Conservation (phyloP, 2,888 invertebrate genomes). For the Conchocele bisecta region DNA sequence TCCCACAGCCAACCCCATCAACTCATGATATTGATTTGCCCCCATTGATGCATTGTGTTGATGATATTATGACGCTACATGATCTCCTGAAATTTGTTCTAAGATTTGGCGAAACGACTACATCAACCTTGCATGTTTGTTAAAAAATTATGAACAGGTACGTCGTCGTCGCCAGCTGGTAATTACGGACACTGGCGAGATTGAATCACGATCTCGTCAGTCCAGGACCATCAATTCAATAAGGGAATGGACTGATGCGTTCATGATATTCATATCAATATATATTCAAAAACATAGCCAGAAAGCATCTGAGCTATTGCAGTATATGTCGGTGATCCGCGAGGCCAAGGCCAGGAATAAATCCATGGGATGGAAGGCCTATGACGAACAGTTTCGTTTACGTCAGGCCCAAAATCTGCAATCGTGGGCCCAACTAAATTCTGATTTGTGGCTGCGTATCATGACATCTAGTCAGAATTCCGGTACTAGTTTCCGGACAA, state of each 20-base stretch:
- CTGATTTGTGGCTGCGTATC: conserved; percentile 23
- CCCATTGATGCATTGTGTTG: no score
- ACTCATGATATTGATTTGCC: no score
- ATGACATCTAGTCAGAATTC: no score
- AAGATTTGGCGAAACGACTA: conserved; percentile 16
- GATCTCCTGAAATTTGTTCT: no score
- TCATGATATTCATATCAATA: conserved; percentile 23
- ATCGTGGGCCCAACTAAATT: conserved; percentile 12
- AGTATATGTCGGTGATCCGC: conserved; percentile 22
- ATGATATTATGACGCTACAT: no score
- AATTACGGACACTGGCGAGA: background rate
- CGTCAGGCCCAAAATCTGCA: background rate
- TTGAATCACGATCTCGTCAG: conserved; percentile 9
- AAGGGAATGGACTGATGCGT: conserved; percentile 34
- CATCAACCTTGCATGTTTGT: conserved; percentile 24
- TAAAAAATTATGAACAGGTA: no score
- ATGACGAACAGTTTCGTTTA: conserved; percentile 39
- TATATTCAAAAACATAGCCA: background rate
- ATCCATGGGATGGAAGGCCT: conserved; percentile 12
- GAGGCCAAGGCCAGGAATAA: conserved; percentile 7
- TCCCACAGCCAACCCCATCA: no score
- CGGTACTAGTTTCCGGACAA: no score
- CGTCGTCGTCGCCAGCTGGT: no score
- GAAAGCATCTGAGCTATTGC: conserved; percentile 14
- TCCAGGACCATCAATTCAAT: conserved; percentile 11